phyloP scores from a whole-genome alignment of 2,113 vertebrate species.

The Reinhardtius hippoglossoides region DNA sequence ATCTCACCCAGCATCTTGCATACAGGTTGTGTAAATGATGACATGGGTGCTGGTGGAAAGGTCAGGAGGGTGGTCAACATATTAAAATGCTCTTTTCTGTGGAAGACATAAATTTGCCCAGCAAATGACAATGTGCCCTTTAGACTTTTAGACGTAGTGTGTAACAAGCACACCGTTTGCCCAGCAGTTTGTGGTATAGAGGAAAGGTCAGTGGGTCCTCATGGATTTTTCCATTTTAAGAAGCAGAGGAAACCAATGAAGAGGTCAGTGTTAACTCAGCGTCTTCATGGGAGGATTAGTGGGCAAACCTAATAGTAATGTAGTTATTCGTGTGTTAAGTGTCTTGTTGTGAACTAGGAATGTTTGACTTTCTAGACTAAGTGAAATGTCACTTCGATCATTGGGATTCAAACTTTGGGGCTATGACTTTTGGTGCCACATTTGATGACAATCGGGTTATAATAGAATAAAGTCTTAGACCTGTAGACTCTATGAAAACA shows the following conservation, averaged over 20 bases:
- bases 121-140: background rate
- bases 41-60: conserved; percentile 16
- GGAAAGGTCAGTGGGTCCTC: conserved; percentile 14
- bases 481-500: too few species aligned
- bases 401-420: too few species aligned
- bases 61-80: conserved; percentile 19
- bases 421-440: too few species aligned
- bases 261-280: background rate
- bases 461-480: too few species aligned
- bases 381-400: background rate
- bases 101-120: conserved; percentile 11
- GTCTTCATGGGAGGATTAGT: background rate
- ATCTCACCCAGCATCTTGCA: background rate
- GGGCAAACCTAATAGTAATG: background rate
- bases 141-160: background rate
- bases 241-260: background rate
- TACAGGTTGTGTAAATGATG: conserved; percentile 12
- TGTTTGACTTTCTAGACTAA: background rate
- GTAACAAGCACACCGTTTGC: background rate
- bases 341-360: background rate
- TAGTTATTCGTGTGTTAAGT: background rate
- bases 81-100: conserved; percentile 8
- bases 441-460: too few species aligned
- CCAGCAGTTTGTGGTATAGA: background rate
- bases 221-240: background rate